These are phyloP conservation scores for Heliocidaris tuberculata DNA, from an alignment of 35 echinoderm and acorn worm genomes.

Conservation along the genomic window DNA sequence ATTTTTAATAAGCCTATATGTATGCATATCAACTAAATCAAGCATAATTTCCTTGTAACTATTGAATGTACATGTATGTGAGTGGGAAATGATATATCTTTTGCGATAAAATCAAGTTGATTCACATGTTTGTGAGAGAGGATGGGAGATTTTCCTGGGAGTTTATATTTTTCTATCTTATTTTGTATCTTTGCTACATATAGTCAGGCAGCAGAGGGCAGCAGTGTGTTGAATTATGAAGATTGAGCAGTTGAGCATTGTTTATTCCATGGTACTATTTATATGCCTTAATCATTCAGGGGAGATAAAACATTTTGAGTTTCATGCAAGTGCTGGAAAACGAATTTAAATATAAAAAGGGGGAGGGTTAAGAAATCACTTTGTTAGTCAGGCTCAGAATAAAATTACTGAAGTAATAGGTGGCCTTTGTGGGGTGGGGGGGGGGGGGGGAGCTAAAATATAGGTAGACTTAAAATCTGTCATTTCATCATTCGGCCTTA, in stretches of 20 bases:
- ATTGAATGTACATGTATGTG: neutral
- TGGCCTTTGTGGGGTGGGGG: neutral
- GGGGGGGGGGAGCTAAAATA: neutral
- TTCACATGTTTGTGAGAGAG: neutral
- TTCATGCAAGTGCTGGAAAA: neutral
- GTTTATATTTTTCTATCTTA: conserved; percentile 14
- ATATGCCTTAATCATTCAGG: neutral
- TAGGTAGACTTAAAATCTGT: neutral
- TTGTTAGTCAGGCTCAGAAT: no score
- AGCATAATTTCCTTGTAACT: no score
- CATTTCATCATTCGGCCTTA: neutral
- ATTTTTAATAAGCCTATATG: neutral
- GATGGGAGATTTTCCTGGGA: neutral
- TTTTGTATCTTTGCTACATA: neutral
- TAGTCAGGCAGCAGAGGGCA: neutral
- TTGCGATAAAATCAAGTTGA: neutral
- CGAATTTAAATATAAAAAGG: no score
- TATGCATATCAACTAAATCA: no score
- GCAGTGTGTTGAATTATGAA: neutral
- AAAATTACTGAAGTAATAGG: no score
- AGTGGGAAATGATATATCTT: neutral
- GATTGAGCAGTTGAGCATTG: neutral
- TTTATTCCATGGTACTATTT: neutral
- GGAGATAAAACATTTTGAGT: neutral
- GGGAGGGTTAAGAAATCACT: no score